Evolutionary conservation across 1,140 invertebrate genomes (phyloP), one percentile per base, ranked within the genome.

Genomic region (Drosophila prosaltans): DNA sequence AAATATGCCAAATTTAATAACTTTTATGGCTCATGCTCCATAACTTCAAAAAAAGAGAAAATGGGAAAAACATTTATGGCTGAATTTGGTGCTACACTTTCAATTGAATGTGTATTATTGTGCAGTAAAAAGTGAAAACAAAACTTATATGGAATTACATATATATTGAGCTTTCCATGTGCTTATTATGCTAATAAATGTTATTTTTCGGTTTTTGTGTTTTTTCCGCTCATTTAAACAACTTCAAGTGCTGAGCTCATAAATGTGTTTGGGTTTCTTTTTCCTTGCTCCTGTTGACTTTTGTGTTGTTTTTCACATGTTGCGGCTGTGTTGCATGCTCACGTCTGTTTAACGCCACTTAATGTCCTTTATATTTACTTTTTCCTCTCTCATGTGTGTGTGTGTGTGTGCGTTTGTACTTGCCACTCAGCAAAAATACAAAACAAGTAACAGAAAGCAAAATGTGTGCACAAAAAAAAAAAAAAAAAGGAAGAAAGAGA

Each of bases 331-430:
- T 69, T 85, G 81, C 73, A 81, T 58, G 73, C 72, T 51, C 45
- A 62, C 72, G 75, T 72, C 84, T 69, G 83, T 88, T 88, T 80
- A 84, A 88, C 67, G 83, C 80, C 84, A 88, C 83, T 88, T 88
- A 88, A 89, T 88, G 83, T 88, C 72, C 77, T 86, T 86, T 88
- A 75, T 88, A 86, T 86, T 86, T 82, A 88, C 83, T 88, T 69
- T 69, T 59, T 39, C 72, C 8, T 9, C 8, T 7, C 11, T 30
- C 57, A 59, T 54, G 26, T 26, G 45, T 51, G 65, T 71, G 74
- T 70, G 72, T 69, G 65, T 77, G 75, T 43, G 11, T 26, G 45
- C 45, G 45, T 78, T 65, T 69, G 63, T 71, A 74, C 65, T 75
- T 81, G 43, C 54, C 69, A 81, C 64, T 63, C 64, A 61, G 62